These are phyloP conservation scores for Notoglanidium macrostoma DNA, from an alignment of 2,797 vertebrate genomes.

Conservation along the genomic window DNA sequence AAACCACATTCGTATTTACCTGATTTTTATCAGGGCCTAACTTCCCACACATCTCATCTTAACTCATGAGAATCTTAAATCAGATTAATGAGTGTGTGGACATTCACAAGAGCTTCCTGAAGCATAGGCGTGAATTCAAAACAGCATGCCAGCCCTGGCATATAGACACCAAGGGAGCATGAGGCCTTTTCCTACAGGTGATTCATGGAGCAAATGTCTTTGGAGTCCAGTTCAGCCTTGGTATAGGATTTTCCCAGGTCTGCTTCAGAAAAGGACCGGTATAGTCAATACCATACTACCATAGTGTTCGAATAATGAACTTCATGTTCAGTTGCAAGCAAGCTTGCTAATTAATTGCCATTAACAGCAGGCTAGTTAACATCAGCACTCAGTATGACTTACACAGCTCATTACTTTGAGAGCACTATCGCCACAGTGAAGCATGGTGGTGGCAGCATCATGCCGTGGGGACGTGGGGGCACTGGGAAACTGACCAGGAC, in stretches of 20 bases:
- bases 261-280: not conserved
- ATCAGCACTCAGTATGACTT: not conserved
- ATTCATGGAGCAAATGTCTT: not conserved
- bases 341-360: not conserved
- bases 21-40: constrained; percentile 16
- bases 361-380: not conserved
- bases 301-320: not conserved
- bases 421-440: not conserved
- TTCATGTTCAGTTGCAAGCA: not conserved
- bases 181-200: not conserved
- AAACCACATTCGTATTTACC: constrained; percentile 4
- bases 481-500: not conserved
- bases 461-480: not conserved
- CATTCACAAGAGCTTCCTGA: constrained; percentile 19
- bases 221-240: not conserved
- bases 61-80: no score
- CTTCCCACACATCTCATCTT: not conserved
- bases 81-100: constrained; percentile 11
- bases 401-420: not conserved
- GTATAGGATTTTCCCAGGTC: not conserved
- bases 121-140: not conserved
- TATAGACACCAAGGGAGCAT: not conserved
- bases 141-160: not conserved
- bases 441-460: not conserved
- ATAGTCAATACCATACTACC: no score